Base-by-base conservation (phyloP, 2,888 invertebrate genomes). In the Choreutis nemorana region DNA sequence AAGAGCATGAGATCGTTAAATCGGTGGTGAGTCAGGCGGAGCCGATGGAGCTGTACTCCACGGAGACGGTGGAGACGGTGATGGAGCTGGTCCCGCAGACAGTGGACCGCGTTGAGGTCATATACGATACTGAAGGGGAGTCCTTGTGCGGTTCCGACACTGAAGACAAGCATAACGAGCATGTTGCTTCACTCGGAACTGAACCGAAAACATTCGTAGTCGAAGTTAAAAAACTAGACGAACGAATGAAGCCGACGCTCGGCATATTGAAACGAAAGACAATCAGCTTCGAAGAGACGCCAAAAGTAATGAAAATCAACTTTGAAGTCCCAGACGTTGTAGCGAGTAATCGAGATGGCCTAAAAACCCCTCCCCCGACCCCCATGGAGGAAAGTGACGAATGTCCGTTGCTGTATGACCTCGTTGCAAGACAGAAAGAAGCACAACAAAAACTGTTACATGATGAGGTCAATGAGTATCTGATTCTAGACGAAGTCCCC, bases 1-100 rank as follows among this genome's bases (percentile, higher is more conserved):
- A 81, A 38, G 87, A 84, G 48, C 84, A 80, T 48, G 88, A 89
- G 57, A 85, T 90, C 28, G 63, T 84, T 1, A 85, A 86, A 50
- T 83, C 85, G 9, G 81, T 83, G 33, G 84, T 87, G 13, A 52
- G 50, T 30, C 54, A 63, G 9, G 45, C 50, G n/a, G 64, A 66
- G 27, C 57, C 63, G 8, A 45, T 50, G 45, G 81, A 81, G 41
- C 63, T 80, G 11, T 66, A 75, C 35, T 78, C 81, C 0, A 72
- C 78, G 1, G 81, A 80, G 33, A 64, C 77, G n/a, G 48, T 77
- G 25, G 82, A 82, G 45, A 72, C 80, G 20, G 78, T 77, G 2
- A 72, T 79, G 28, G 78, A 80, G 10, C 79, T 82, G 42, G 65
- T 80, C 15, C 82, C 82, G 18, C 81, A 77, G 37, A 72, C 60